Evolutionary conservation across 2,797 vertebrate genomes (phyloP).

Genomic region (Sciaenops ocellatus): DNA sequence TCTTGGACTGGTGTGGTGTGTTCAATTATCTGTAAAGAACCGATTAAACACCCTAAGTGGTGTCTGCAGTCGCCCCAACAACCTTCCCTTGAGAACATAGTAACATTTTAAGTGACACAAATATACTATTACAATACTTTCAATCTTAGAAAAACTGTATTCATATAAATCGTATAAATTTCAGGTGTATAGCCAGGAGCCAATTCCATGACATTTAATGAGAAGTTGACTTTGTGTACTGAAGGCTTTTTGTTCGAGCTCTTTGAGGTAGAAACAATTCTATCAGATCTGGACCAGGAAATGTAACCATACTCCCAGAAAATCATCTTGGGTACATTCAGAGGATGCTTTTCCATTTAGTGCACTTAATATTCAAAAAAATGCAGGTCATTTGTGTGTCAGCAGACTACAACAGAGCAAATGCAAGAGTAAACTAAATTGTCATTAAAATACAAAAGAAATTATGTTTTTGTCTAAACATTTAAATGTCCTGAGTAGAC

Average conservation of each 20-base stretch:
- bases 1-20: no score
- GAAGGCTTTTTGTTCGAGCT: neutral
- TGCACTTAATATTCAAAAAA: neutral
- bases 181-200: neutral
- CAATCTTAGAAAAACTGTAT: neutral
- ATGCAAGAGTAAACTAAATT: neutral
- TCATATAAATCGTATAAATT: neutral
- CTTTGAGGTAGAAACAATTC: neutral
- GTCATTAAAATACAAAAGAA: no score
- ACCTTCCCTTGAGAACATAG: neutral
- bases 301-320: neutral
- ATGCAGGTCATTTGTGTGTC: neutral
- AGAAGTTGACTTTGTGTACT: neutral
- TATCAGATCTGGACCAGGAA: conserved; percentile 5
- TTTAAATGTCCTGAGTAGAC: no score
- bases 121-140: neutral
- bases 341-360: conserved; percentile 18
- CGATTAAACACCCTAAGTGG: no score
- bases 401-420: neutral
- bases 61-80: no score
- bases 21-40: no score
- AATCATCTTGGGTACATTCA: conserved; percentile 1
- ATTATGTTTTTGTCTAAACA: no score
- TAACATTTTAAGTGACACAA: neutral
- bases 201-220: neutral